Percentiles rank a stretch among this genome's conserved stretches.
Conservation (phyloP, 2,888 invertebrate genomes). For the Drosophila aldrichi region DNA sequence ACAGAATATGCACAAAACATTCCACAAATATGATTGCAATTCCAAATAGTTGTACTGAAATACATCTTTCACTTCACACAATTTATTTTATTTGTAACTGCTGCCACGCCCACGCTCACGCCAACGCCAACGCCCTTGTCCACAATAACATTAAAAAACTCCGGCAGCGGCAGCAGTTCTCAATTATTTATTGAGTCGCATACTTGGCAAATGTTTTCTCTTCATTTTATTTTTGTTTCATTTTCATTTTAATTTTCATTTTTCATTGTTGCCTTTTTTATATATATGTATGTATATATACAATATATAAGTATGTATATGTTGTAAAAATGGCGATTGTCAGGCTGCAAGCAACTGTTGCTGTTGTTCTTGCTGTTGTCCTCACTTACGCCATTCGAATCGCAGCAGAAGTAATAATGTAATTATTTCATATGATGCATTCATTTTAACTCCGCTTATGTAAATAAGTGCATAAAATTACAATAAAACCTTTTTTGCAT, state of each 20-base stretch:
- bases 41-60: background rate
- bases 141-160: background rate
- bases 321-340: background rate
- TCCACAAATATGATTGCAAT: background rate
- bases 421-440: slow-evolving; percentile 72
- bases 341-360: background rate
- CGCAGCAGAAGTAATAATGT: slow-evolving; percentile 63
- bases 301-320: too few relatives aligned
- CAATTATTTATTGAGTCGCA: slow-evolving; percentile 68
- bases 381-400: slow-evolving; percentile 18
- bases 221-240: slow-evolving; percentile 2
- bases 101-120: background rate
- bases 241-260: slow-evolving; percentile 2
- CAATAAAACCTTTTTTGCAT: slow-evolving; percentile 50
- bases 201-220: slow-evolving; percentile 21
- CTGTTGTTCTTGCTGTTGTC: slow-evolving; percentile 9
- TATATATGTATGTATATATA: background rate
- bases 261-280: background rate
- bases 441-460: slow-evolving; percentile 71
- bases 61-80: background rate
- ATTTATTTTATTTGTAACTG: background rate
- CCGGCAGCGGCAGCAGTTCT: slow-evolving; percentile 34
- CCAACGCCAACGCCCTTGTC: background rate
- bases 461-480: slow-evolving; percentile 75
- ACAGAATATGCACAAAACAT: background rate